A percentile compares a stretch with the other conserved stretches of the same genome.
phyloP scores from a whole-genome alignment of 2,113 vertebrate genomes.

The Rafetus swinhoei region DNA sequence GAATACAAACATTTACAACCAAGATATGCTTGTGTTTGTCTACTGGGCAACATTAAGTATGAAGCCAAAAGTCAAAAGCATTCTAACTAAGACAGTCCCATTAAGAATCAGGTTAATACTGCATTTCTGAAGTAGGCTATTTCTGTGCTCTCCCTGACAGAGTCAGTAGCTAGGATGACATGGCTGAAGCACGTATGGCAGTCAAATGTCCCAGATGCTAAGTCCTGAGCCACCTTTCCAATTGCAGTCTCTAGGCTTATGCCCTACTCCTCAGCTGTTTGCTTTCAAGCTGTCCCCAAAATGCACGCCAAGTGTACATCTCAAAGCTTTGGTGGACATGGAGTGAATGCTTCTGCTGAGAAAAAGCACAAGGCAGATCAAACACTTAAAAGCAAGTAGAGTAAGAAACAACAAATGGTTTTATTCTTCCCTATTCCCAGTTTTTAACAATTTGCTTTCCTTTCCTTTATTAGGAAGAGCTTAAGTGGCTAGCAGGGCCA shows the following conservation, averaged over 20 bases:
- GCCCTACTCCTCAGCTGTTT: conserved; percentile 13
- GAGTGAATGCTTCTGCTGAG: conserved; percentile 28
- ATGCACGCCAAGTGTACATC: neutral
- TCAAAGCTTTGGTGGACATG: conserved; percentile 38
- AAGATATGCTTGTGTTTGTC: neutral
- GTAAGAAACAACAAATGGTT: neutral
- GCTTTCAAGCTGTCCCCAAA: conserved; percentile 33
- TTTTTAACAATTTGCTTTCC: neutral
- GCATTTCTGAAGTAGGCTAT: neutral
- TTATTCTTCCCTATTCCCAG: neutral
- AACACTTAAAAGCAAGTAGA: conserved; percentile 9
- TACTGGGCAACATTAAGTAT: neutral
- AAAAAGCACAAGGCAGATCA: conserved; percentile 8
- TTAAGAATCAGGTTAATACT: conserved; percentile 4
- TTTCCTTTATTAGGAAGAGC: neutral
- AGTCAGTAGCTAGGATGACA: neutral
- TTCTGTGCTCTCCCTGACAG: fast-evolving
- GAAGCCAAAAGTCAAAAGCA: neutral
- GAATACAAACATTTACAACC: neutral
- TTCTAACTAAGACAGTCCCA: neutral
- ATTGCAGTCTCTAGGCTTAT: conserved; percentile 38
- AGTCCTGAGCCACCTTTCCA: conserved; percentile 52
- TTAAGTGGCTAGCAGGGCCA: neutral
- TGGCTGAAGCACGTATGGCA: conserved; percentile 40
- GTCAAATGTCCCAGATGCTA: conserved; percentile 50